Evolutionary conservation across 2,797 vertebrate species (phyloP), one percentile per base, ranked within the genome.

Genomic region (Intellagama lesueurii): DNA sequence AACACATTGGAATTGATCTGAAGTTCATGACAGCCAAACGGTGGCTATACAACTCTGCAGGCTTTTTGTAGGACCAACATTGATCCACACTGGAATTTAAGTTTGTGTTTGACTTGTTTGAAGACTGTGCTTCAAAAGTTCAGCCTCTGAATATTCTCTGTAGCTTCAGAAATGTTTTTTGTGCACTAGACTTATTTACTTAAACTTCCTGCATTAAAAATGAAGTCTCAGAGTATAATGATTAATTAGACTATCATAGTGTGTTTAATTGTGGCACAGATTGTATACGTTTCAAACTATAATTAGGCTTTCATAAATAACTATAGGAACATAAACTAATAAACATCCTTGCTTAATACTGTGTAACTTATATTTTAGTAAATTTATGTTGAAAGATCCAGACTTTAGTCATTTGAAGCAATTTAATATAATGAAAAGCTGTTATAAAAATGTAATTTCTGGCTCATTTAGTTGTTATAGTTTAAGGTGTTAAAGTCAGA

Each of bases 321-420:
- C 96, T 96, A 95, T 96, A 97, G 97, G 96, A 97, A 97, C 95
- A 91, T 95, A 93, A 93, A 84, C 79, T 82, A 86, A 90, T 90
- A 90, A 90, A 86, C 79, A 90, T 69, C 80, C 60, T 82, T 68
- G 85, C 70, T 88, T 95, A 94, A 95, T 97, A 95, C 96, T 96
- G 95, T 77, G 92, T 89, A 95, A 94, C 95, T 96, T 89, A 19
- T 94, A 91, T 96, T 96, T 95, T 94, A 95, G 93, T 91, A 94
- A 94, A 94, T 90, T 93, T 91, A 87, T 87, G 86, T 86, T 91
- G 92, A 92, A 92, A 90, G 91, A 91, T 78, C 94, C 89, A 92
- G 77, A 2, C n/a, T 83, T 91, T 96, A 94, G 95, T 96, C 96
- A 96, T 95, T 94, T 94, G 81, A 92, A 91, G 77, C 91, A 87